Evolutionary conservation across 2,113 vertebrate genomes (phyloP).

Genomic region (Dendrocopos noguchii): DNA sequence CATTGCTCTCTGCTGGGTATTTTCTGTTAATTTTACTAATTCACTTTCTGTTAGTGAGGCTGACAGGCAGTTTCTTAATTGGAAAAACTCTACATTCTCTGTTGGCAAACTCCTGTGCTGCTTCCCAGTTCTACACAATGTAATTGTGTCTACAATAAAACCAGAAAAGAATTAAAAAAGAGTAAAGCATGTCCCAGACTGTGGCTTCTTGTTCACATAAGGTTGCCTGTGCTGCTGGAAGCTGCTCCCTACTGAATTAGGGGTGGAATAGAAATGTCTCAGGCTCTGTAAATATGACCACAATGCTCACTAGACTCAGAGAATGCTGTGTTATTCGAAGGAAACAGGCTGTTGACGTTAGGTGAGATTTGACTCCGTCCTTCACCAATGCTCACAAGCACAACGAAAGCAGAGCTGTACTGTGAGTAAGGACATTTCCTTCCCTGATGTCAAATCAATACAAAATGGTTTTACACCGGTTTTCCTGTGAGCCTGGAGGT

Average conservation of each 20-base stretch:
- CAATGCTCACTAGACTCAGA: neutral
- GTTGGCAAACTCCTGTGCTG: neutral
- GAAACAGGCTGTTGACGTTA: neutral
- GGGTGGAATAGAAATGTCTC: neutral
- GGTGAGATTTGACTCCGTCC: neutral
- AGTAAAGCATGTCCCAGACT: neutral
- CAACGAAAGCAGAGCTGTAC: neutral
- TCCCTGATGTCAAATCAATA: constrained; percentile 9
- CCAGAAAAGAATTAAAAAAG: neutral
- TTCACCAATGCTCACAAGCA: neutral
- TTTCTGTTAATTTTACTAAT: constrained; percentile 13
- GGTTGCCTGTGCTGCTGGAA: neutral
- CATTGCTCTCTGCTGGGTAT: neutral
- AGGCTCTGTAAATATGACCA: neutral
- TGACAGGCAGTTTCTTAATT: neutral
- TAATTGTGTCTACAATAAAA: constrained; percentile 1
- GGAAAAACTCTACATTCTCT: neutral
- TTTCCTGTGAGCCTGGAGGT: constrained; percentile 8
- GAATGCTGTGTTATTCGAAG: neutral
- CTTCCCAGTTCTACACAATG: neutral
- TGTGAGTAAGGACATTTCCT: constrained; percentile 14
- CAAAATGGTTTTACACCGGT: constrained; percentile 11
- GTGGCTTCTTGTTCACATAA: neutral
- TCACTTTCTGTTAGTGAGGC: neutral
- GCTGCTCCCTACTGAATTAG: neutral